phyloP scores from a whole-genome alignment of 2,113 vertebrate species.

The Platichthys flesus region DNA sequence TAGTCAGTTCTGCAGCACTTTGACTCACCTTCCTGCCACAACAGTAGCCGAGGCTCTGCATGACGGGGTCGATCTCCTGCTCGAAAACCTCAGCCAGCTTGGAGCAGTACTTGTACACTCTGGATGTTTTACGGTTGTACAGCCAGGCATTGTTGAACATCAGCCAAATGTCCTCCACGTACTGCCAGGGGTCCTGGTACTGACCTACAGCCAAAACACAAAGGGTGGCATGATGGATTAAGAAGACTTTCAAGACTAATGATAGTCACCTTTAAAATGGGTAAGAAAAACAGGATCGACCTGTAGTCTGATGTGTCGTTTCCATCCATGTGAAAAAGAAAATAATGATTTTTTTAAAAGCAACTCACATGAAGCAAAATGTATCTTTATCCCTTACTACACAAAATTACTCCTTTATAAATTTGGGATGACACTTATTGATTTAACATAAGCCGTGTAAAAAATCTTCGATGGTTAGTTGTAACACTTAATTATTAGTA shows the following conservation, averaged over 20 bases:
- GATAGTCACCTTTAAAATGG: background rate
- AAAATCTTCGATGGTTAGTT: too few species aligned
- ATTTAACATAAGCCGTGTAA: too few species aligned
- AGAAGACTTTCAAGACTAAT: background rate
- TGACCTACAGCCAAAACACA: slow-evolving; percentile 79
- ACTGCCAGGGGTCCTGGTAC: slow-evolving; percentile 98
- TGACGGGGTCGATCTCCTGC: slow-evolving; percentile 98
- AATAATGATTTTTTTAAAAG: too few species aligned
- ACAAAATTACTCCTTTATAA: too few species aligned
- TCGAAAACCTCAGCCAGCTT: slow-evolving; percentile 98
- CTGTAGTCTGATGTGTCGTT: background rate
- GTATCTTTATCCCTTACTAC: too few species aligned
- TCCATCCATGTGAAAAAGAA: background rate
- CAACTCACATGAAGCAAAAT: too few species aligned
- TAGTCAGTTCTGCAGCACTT: background rate
- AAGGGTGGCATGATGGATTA: background rate
- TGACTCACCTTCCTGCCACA: slow-evolving; percentile 94
- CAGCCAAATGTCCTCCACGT: slow-evolving; percentile 98
- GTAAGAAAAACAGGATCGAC: background rate
- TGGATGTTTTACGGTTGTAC: slow-evolving; percentile 98
- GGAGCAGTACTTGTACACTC: slow-evolving; percentile 98
- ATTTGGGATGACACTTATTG: too few species aligned
- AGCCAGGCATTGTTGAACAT: slow-evolving; percentile 99
- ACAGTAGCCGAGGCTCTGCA: slow-evolving; percentile 97
- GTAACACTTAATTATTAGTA: too few species aligned